Conservation (phyloP, 2,113 vertebrate genomes). For the Gavialis gangeticus region DNA sequence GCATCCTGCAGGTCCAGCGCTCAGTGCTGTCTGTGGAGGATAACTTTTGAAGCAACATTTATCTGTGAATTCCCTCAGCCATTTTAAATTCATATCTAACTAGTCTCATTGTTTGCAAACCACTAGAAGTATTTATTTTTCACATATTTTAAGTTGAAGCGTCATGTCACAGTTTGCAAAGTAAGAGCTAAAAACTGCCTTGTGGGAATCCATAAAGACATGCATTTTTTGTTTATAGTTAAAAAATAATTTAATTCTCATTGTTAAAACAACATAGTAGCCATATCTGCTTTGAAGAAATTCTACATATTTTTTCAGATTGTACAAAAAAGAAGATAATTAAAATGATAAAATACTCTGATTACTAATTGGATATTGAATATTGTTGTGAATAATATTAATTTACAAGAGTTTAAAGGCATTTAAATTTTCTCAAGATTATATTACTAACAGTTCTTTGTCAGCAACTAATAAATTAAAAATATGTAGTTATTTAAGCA, state of each 20-base stretch:
- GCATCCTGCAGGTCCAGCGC: not conserved
- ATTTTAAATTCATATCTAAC: not conserved
- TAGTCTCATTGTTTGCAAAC: not conserved
- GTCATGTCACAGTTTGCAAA: not conserved
- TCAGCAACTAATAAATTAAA: slow-evolving; percentile 54
- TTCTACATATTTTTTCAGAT: slow-evolving; percentile 1
- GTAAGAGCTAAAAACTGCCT: not conserved
- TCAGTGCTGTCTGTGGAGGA: not conserved
- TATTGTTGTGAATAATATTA: slow-evolving; percentile 45
- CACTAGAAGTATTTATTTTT: not conserved
- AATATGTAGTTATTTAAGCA: slow-evolving; percentile 66
- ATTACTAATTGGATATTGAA: slow-evolving; percentile 49
- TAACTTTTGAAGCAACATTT: not conserved
- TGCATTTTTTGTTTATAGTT: not conserved
- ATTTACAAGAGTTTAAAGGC: slow-evolving; percentile 69
- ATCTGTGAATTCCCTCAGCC: not conserved
- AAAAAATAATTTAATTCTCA: slow-evolving; percentile 10
- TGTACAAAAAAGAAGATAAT: slow-evolving; percentile 29
- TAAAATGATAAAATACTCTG: slow-evolving; percentile 34
- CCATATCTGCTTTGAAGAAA: not conserved
- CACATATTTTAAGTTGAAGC: not conserved
- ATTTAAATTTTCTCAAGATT: slow-evolving; percentile 72
- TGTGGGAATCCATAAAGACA: accelerated
- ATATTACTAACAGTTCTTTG: slow-evolving; percentile 42
- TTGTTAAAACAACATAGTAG: not conserved